A percentile compares a stretch with the other conserved stretches of the same genome.
phyloP scores from a whole-genome alignment of 2,113 vertebrate genomes.

The Glareola pratincola region DNA sequence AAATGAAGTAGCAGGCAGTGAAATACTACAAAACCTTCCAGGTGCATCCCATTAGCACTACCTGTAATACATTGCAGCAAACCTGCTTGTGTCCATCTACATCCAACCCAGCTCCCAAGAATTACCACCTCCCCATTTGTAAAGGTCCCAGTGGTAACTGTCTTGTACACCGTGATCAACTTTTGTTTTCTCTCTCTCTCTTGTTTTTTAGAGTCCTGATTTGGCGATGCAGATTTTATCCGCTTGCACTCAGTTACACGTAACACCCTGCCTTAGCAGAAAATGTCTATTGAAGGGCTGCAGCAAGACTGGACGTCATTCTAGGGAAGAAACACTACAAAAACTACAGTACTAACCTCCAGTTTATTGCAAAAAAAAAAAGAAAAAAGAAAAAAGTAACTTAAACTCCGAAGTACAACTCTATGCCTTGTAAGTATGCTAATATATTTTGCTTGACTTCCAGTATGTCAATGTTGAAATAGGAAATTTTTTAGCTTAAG shows the following conservation, averaged over 20 bases:
- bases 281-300: background rate
- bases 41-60: background rate
- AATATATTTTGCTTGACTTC: background rate
- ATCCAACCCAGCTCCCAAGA: background rate
- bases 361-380: background rate
- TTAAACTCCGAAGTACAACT: background rate
- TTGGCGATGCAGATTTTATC: background rate
- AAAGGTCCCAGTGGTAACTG: background rate
- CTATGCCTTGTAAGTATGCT: background rate
- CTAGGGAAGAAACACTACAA: background rate
- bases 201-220: background rate
- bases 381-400: background rate
- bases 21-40: background rate
- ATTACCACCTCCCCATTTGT: background rate
- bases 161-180: background rate
- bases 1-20: background rate
- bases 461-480: background rate
- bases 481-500: background rate
- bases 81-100: background rate
- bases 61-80: background rate
- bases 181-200: background rate
- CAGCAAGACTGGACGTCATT: background rate
- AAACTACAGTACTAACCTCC: background rate
- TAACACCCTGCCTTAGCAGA: background rate
- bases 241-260: background rate